Percentiles rank a stretch among this genome's conserved stretches.
phyloP scores from a whole-genome alignment of 2,888 invertebrate species.

The Cheilosia variabilis region DNA sequence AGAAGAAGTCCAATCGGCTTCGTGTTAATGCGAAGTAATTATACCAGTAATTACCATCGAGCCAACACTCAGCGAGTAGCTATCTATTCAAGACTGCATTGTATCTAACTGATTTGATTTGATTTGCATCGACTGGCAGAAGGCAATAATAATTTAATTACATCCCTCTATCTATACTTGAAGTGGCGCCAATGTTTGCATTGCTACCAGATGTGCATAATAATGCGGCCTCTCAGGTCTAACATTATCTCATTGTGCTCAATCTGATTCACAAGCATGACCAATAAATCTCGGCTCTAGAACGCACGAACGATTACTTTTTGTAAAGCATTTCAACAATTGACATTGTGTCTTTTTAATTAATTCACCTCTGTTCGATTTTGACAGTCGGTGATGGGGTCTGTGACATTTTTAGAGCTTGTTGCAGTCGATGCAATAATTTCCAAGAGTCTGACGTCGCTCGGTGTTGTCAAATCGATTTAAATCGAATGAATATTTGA shows the following conservation, averaged over 20 bases:
- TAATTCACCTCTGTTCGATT: constrained; percentile 35
- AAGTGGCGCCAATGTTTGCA: constrained; percentile 45
- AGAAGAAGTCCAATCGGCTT: no score
- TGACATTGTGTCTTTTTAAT: constrained; percentile 30
- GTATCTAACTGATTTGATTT: constrained; percentile 8
- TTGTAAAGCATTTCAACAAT: constrained; percentile 18
- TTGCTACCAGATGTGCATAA: constrained; percentile 51
- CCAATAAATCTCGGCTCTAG: constrained; percentile 29
- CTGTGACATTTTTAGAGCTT: constrained; percentile 56
- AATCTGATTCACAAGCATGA: constrained; percentile 2
- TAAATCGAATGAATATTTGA: constrained; percentile 44
- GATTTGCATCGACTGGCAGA: constrained; percentile 46
- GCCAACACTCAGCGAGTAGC: background rate
- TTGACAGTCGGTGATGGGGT: constrained; percentile 47
- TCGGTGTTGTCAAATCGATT: constrained; percentile 35
- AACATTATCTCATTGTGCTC: constrained; percentile 23
- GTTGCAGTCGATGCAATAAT: constrained; percentile 19
- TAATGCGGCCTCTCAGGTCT: constrained; percentile 6
- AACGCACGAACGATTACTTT: constrained; percentile 28
- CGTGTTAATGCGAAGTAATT: background rate
- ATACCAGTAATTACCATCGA: constrained; percentile 9
- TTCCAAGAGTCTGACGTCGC: constrained; percentile 21
- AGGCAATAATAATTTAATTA: constrained; percentile 58
- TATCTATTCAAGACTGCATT: constrained; percentile 14
- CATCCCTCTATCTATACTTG: constrained; percentile 21